These are phyloP conservation scores for Agrypnus murinus DNA, from an alignment of 2,888 invertebrate species.

Conservation along the genomic window DNA sequence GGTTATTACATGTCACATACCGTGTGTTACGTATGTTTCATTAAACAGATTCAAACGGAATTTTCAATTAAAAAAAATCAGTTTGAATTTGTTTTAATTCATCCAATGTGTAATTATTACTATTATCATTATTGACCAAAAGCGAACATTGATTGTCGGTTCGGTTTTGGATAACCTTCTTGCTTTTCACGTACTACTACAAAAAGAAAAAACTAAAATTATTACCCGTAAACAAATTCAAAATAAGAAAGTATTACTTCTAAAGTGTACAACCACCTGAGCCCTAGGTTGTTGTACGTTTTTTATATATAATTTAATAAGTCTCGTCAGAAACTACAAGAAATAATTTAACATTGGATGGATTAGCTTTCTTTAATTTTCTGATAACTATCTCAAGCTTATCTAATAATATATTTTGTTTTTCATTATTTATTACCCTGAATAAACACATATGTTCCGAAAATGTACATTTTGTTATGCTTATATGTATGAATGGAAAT, in stretches of 20 bases:
- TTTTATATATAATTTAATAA: constrained; percentile 8
- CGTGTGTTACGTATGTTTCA: not conserved
- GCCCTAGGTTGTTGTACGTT: constrained; percentile 38
- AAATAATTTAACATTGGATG: constrained; percentile 38
- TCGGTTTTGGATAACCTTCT: not conserved
- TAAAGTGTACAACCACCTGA: constrained; percentile 36
- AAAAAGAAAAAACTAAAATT: not conserved
- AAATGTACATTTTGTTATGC: constrained; percentile 25
- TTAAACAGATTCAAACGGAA: constrained; percentile 13
- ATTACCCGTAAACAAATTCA: constrained; percentile 10
- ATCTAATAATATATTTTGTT: not conserved
- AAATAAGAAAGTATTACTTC: constrained; percentile 13
- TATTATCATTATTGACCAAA: constrained; percentile 2
- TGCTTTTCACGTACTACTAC: no score
- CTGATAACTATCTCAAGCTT: not conserved
- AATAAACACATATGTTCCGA: constrained; percentile 35
- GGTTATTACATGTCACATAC: constrained; percentile 39
- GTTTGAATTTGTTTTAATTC: constrained; percentile 4
- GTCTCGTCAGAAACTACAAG: not conserved
- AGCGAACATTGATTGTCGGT: constrained; percentile 3
- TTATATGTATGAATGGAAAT: not conserved
- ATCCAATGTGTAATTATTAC: constrained; percentile 16
- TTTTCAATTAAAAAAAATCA: not conserved
- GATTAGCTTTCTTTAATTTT: not conserved
- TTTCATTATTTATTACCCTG: constrained; percentile 33